Evolutionary conservation across 2,113 vertebrate genomes (phyloP), one percentile per base, ranked within the genome.

Genomic region (Megaleporinus macrocephalus): DNA sequence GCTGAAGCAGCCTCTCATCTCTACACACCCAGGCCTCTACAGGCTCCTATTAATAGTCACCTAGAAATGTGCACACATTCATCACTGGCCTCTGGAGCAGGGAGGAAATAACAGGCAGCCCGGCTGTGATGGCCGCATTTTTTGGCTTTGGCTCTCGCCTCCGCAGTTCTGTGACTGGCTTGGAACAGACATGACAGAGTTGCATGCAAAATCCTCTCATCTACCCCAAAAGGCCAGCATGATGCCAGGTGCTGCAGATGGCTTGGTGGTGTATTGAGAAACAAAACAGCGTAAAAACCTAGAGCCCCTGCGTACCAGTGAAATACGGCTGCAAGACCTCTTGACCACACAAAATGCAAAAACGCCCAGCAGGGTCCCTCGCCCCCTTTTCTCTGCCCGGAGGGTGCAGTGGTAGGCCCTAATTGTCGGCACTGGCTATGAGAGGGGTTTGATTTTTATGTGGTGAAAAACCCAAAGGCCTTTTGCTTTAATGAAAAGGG

Each of bases 21-120:
- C 12, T 55, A 61, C 51, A 33, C 76, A 79, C 71, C n/a, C 79
- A 41, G 57, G 36, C 63, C 27, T 63, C 69, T 22, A 41, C 71
- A 51, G n/a, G 5, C 5, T 73, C 14, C 76, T 85, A 83, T 80
- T 76, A 73, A 80, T 83, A 85, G 84, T 59, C 66, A 63, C 49
- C 57, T 59, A 79, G 44, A 79, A 44, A 55, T 51, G 53, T 72
- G 62, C 62, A 59, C 51, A 44, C 75, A 75, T 85, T 78, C 79
- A 75, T 85, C 79, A 82, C 44, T 26, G 47, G 61, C 55, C 26
- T 59, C 11, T 49, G 65, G 65, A 76, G 53, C 62, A 53, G 47
- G 18, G 15, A 22, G 75, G 24, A 33, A 77, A 22, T 59, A 29
- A 75, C 51, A 36, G 51, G 27, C 73, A 13, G 51, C 30, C 72